A percentile compares a stretch with the other conserved stretches of the same genome.
These are phyloP conservation scores for Xestia rhomboidea DNA, from an alignment of 2,888 invertebrate species.

Conservation along the genomic window DNA sequence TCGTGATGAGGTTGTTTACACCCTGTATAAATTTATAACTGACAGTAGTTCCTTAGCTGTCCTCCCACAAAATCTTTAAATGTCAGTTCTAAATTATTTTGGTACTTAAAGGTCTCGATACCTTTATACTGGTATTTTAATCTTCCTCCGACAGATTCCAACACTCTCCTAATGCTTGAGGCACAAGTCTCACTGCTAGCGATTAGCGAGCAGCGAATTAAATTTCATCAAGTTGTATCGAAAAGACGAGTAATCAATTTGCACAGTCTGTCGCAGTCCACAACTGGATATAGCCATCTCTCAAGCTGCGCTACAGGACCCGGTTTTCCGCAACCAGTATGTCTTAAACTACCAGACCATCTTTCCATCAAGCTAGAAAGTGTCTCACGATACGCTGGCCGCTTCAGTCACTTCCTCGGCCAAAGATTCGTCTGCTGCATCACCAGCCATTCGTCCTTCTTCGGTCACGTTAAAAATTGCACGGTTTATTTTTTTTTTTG, in stretches of 20 bases:
- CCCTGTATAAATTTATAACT: neutral
- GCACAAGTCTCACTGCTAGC: neutral
- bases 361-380: neutral
- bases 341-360: neutral
- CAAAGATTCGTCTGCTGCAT: neutral
- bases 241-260: too few relatives aligned
- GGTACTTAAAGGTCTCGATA: constrained; percentile 39
- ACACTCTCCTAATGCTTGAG: neutral
- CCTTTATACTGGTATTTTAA: constrained; percentile 13
- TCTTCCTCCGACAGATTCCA: constrained; percentile 8
- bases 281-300: neutral
- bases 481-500: neutral
- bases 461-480: neutral
- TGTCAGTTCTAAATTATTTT: constrained; percentile 21
- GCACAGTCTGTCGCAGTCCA: neutral
- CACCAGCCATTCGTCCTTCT: neutral
- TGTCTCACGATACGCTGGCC: neutral
- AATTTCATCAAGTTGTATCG: neutral
- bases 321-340: neutral
- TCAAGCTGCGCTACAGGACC: neutral
- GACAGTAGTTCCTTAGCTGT: constrained; percentile 2
- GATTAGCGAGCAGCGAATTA: neutral
- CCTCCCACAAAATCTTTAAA: constrained; percentile 39
- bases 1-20: too few relatives aligned
- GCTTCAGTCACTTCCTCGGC: neutral